phyloP scores from a whole-genome alignment of 2,888 invertebrate species.

The Conistra vaccinii region DNA sequence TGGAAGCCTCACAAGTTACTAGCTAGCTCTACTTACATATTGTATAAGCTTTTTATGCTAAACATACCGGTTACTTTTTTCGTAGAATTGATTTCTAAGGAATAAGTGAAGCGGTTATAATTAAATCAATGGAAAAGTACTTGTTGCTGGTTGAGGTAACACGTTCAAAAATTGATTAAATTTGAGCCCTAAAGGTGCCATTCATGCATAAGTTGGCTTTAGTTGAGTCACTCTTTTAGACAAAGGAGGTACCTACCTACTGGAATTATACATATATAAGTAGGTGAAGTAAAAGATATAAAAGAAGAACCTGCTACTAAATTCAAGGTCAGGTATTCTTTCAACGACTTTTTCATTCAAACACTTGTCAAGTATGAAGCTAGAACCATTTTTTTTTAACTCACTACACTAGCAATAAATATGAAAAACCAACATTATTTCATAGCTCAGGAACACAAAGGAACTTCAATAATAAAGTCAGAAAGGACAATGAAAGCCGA shows the following conservation, averaged over 20 bases:
- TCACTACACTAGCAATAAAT: background rate
- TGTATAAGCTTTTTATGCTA: conserved; percentile 56
- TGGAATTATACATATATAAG: background rate
- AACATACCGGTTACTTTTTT: conserved; percentile 57
- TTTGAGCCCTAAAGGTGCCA: background rate
- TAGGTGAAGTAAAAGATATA: background rate
- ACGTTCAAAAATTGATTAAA: conserved; percentile 8
- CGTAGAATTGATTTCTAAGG: conserved; percentile 61
- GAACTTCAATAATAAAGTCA: conserved; percentile 23
- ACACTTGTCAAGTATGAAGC: background rate
- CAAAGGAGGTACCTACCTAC: background rate
- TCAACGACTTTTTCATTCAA: background rate
- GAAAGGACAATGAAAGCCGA: conserved; percentile 31
- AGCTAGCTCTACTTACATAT: conserved; percentile 56
- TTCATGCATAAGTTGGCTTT: background rate
- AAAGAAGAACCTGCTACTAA: background rate
- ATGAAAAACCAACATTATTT: background rate
- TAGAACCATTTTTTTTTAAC: background rate
- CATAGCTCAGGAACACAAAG: conserved; percentile 29
- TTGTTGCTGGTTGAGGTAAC: conserved; percentile 19
- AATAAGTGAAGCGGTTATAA: conserved; percentile 58
- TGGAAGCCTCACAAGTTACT: conserved; percentile 60
- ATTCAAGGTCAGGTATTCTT: background rate
- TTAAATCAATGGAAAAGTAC: conserved; percentile 57
- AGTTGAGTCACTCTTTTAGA: background rate